Percentiles rank a stretch among this genome's conserved stretches.
Evolutionary conservation across 2,888 invertebrate species (phyloP).

Genomic region (Rapana venosa): DNA sequence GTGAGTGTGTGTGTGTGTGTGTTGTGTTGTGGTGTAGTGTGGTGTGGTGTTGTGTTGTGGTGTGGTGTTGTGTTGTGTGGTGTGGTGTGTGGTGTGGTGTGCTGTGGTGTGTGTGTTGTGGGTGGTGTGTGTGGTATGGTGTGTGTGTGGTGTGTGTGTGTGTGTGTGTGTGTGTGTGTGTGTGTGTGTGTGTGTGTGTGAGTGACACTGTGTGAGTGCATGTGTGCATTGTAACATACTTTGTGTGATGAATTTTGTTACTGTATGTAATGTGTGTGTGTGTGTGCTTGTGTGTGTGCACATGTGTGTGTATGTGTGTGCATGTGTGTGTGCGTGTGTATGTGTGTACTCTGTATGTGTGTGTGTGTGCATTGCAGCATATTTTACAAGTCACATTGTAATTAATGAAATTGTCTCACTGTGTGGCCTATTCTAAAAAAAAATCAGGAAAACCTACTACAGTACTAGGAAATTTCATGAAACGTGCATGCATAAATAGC

Average conservation of each 20-base stretch:
- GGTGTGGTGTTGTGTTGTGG: background rate
- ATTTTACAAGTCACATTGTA: too few species aligned
- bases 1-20: too few species aligned
- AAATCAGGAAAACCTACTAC: too few species aligned
- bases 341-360: background rate
- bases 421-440: too few species aligned
- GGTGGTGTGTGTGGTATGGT: background rate
- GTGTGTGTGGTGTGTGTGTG: background rate
- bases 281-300: background rate
- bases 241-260: background rate
- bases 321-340: background rate
- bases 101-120: background rate
- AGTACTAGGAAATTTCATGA: too few species aligned
- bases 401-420: too few species aligned
- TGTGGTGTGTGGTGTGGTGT: background rate
- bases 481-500: too few species aligned
- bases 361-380: background rate
- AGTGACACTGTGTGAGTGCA: background rate
- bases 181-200: background rate
- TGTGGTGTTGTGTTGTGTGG: background rate
- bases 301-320: background rate
- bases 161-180: conserved; percentile 5
- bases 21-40: too few species aligned
- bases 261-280: background rate
- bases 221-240: background rate